Evolutionary conservation across 2,888 invertebrate species (phyloP).

Genomic region (Eupithecia dodoneata): DNA sequence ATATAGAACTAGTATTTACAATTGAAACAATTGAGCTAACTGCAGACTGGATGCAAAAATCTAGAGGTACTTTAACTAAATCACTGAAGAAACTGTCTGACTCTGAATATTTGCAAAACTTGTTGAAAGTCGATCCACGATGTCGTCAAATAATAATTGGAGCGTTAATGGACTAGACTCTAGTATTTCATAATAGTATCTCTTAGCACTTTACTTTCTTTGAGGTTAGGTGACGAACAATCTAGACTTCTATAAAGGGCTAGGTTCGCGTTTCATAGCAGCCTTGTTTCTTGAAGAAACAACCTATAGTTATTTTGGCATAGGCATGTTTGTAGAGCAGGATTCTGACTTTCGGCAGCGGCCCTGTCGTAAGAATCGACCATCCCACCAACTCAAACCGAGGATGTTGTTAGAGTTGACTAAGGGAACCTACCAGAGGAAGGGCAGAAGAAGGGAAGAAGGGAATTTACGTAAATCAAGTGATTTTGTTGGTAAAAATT

Average conservation of each 20-base stretch:
- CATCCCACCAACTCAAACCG: not conserved
- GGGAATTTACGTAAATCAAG: too few relatives aligned
- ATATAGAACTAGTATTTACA: too few relatives aligned
- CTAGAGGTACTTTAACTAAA: not conserved
- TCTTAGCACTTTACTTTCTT: conserved; percentile 20
- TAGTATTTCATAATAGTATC: conserved; percentile 35
- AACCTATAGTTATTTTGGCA: not conserved
- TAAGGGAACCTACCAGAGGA: too few relatives aligned
- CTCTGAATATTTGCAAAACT: conserved; percentile 21
- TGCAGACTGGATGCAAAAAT: not conserved
- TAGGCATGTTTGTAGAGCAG: not conserved
- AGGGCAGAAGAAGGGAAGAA: too few relatives aligned
- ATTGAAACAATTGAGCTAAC: not conserved
- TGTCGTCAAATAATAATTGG: conserved; percentile 30
- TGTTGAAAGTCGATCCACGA: conserved; percentile 15
- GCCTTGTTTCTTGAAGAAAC: not conserved
- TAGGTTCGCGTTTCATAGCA: conserved; percentile 9
- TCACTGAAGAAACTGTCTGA: conserved; percentile 5
- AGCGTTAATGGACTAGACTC: conserved; percentile 31
- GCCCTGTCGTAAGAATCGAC: not conserved
- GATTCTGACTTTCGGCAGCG: too few relatives aligned
- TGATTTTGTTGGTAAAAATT: too few relatives aligned
- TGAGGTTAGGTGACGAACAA: conserved; percentile 18
- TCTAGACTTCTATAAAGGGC: conserved; percentile 27
- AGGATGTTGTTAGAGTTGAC: too few relatives aligned